Conservation (phyloP, 2,797 vertebrate genomes). For the Scolopax bukidnonensis region DNA sequence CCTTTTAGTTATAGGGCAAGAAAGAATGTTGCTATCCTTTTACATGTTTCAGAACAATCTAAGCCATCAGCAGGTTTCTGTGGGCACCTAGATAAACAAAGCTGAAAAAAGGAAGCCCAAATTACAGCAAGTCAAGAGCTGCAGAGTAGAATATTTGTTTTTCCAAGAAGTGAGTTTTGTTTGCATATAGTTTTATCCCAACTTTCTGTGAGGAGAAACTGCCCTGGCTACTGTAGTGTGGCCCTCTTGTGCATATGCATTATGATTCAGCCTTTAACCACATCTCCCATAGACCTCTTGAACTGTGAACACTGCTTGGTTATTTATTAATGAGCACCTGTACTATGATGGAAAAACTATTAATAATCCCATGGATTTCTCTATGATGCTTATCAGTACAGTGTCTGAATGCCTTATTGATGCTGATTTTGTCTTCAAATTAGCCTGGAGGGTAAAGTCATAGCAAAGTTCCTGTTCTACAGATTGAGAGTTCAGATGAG, state of each 20-base stretch:
- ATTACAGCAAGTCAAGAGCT: background rate
- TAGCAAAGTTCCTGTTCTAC: background rate
- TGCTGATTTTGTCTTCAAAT: background rate
- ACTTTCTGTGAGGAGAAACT: background rate
- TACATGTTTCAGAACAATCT: background rate
- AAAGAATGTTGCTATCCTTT: background rate
- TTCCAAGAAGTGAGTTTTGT: background rate
- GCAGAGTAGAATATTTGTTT: background rate
- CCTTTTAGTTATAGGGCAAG: background rate
- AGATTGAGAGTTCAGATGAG: background rate
- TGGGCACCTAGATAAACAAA: background rate
- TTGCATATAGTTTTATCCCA: background rate
- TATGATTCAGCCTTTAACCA: background rate
- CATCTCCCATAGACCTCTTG: background rate
- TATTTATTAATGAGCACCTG: background rate
- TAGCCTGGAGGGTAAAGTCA: background rate
- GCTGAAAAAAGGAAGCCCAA: background rate
- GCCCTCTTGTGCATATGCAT: background rate
- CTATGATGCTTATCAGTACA: background rate
- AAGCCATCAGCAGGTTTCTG: background rate
- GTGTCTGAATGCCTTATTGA: background rate
- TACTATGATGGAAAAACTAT: background rate
- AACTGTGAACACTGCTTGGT: background rate
- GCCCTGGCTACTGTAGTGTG: background rate
- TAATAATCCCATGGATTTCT: background rate